Evolutionary conservation across 2,113 vertebrate genomes (phyloP), one percentile per base, ranked within the genome.

Genomic region (Corydoras maculifer): DNA sequence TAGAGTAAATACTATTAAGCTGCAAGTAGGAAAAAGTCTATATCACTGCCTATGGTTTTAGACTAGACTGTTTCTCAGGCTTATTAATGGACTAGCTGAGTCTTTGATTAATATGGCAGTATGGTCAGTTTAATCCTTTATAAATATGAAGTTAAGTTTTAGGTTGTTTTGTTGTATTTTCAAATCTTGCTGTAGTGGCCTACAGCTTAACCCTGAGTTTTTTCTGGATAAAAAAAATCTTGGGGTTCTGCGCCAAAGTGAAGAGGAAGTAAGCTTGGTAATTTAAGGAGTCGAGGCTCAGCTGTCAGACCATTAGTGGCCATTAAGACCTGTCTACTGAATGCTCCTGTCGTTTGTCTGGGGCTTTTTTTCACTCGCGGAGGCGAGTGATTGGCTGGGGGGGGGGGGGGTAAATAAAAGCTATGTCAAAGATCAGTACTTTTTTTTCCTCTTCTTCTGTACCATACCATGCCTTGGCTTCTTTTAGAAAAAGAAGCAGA

Each of bases 251-350:
- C 30, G 4, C 53, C 58, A 76, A 70, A 25, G 48, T 5, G 25
- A 35, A 49, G 9, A 59, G 64, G 68, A 62, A 68, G 35, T 58
- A 62, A 58, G 12, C 58, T 31, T 15, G 43, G 60, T 59, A 68
- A 76, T 76, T 74, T 68, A 29, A 62, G 30, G 14, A 61, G 18
- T 68, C 15, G 15, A 30, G 51, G 9, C 58, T 57, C 15, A 62
- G 72, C 29, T 30, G 49, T 60, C 61, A 65, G 30, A 29, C 75
- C 59, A 76, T 76, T 76, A 76, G 58, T 71, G 65, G 65, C 70
- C 75, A 76, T 76, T 76, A 76, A 72, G 65, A 29, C 29, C 70
- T 18, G 65, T 72, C 69, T 72, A 60, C 65, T 35, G 51, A 43
- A 51, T 29, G 65, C 65, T 49, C 50, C 65, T 68, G 48, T 31